phyloP scores from a whole-genome alignment of 2,797 vertebrate species.

The Argyrosomus regius region DNA sequence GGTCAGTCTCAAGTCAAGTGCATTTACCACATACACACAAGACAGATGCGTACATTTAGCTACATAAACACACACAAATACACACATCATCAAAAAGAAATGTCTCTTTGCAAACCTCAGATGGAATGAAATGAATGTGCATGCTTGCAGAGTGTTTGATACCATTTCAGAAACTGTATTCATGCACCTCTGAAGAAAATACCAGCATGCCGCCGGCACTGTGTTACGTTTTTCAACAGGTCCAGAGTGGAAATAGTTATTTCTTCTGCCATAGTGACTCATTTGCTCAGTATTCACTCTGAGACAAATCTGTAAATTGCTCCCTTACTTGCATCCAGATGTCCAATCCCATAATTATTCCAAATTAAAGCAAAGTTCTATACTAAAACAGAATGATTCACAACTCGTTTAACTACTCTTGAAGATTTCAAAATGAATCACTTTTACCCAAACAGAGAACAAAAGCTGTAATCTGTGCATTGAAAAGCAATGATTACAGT shows the following conservation, averaged over 20 bases:
- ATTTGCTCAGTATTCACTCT: slow-evolving; percentile 50
- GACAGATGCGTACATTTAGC: slow-evolving; percentile 53
- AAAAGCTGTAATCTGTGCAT: slow-evolving; percentile 35
- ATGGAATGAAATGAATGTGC: slow-evolving; percentile 56
- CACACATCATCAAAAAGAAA: slow-evolving; percentile 63
- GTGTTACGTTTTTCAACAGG: slow-evolving; percentile 45
- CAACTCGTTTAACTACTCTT: slow-evolving; percentile 16
- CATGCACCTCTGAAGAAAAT: slow-evolving; percentile 42
- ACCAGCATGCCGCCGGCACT: slow-evolving; percentile 10
- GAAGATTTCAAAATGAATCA: slow-evolving; percentile 40
- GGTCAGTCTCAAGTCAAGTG: slow-evolving; percentile 77
- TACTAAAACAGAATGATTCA: slow-evolving; percentile 34
- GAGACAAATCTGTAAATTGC: slow-evolving; percentile 63
- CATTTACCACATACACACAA: slow-evolving; percentile 73
- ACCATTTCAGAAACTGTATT: slow-evolving; percentile 45
- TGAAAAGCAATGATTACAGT: slow-evolving; percentile 22
- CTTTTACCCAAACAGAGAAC: slow-evolving; percentile 29
- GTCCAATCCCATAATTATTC: slow-evolving; percentile 53
- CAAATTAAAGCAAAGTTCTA: slow-evolving; percentile 43
- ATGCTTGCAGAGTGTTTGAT: slow-evolving; percentile 48
- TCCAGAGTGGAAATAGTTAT: slow-evolving; percentile 19
- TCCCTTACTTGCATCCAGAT: slow-evolving; percentile 53
- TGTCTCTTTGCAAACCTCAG: slow-evolving; percentile 66
- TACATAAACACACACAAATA: slow-evolving; percentile 64
- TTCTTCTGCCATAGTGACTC: slow-evolving; percentile 49